Conservation (phyloP, 2,888 invertebrate species). For the Himalopsyche anomala region DNA sequence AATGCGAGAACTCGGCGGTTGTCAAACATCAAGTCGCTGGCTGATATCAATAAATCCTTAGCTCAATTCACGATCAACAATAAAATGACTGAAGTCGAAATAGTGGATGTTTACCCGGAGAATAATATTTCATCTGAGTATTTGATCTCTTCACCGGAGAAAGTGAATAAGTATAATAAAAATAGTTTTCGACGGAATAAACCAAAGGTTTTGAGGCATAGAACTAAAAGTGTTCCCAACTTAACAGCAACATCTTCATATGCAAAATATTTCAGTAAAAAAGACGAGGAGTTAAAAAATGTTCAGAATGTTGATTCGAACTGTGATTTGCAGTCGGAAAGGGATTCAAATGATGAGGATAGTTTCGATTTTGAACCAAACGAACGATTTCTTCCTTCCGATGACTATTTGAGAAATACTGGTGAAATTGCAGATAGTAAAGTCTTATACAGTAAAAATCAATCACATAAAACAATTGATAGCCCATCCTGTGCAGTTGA, state of each 20-base stretch:
- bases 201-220: conserved; percentile 52
- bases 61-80: conserved; percentile 70
- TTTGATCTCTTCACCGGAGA: conserved; percentile 67
- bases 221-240: conserved; percentile 76
- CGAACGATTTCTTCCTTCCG: background rate
- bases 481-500: background rate
- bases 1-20: conserved; percentile 77
- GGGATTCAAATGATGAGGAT: background rate
- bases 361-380: background rate
- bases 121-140: conserved; percentile 70
- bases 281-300: conserved; percentile 67
- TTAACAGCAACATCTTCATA: conserved; percentile 74
- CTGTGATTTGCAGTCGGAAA: background rate
- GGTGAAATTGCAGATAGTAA: background rate
- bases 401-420: background rate
- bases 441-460: background rate
- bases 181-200: background rate
- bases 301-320: conserved; percentile 1
- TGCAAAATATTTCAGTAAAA: conserved; percentile 76
- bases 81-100: conserved; percentile 53
- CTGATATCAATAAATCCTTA: conserved; percentile 84
- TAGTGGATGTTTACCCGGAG: conserved; percentile 65
- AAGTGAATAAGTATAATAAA: conserved; percentile 65
- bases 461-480: background rate
- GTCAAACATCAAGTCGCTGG: conserved; percentile 84